These are phyloP conservation scores for Drosophila kanekoi DNA, from an alignment of 2,888 invertebrate species.

Conservation along the genomic window DNA sequence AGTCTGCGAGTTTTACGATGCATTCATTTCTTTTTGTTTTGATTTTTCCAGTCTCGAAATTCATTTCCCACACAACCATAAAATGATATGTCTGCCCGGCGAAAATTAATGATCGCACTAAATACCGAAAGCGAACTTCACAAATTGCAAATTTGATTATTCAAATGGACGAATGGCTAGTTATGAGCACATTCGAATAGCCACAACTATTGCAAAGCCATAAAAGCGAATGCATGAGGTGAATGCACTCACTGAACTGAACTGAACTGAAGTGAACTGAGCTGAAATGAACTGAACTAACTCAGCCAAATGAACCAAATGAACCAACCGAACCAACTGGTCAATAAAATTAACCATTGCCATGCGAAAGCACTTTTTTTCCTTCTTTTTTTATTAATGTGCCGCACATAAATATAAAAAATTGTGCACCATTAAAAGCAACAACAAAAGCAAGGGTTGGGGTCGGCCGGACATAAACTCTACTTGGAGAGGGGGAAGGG, in stretches of 20 bases:
- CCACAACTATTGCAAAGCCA: slow-evolving; percentile 46
- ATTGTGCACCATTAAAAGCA: slow-evolving; percentile 38
- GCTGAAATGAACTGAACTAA: slow-evolving; percentile 14
- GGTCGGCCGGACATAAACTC: neutral
- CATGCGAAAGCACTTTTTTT: slow-evolving; percentile 32
- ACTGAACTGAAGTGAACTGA: slow-evolving; percentile 13
- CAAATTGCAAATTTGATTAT: slow-evolving; percentile 32
- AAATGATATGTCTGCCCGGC: neutral
- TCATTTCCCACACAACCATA: slow-evolving; percentile 6
- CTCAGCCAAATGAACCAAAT: slow-evolving; percentile 5
- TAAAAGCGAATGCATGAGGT: slow-evolving; percentile 33
- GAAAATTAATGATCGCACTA: neutral
- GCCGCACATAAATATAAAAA: slow-evolving; percentile 54
- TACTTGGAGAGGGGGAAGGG: too few relatives aligned
- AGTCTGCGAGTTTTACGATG: neutral
- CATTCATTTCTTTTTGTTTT: neutral
- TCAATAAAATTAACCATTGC: slow-evolving; percentile 47
- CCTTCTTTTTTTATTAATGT: slow-evolving; percentile 51
- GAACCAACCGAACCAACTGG: slow-evolving; percentile 17
- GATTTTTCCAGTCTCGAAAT: slow-evolving; percentile 12
- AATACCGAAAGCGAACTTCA: slow-evolving; percentile 8
- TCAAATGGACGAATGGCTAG: slow-evolving; percentile 18
- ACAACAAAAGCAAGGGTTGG: neutral
- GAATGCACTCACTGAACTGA: slow-evolving; percentile 30
- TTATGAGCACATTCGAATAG: slow-evolving; percentile 32